Percentiles rank a stretch among this genome's conserved stretches.
Conservation (phyloP, 2,113 vertebrate species). For the Uria aalge region DNA sequence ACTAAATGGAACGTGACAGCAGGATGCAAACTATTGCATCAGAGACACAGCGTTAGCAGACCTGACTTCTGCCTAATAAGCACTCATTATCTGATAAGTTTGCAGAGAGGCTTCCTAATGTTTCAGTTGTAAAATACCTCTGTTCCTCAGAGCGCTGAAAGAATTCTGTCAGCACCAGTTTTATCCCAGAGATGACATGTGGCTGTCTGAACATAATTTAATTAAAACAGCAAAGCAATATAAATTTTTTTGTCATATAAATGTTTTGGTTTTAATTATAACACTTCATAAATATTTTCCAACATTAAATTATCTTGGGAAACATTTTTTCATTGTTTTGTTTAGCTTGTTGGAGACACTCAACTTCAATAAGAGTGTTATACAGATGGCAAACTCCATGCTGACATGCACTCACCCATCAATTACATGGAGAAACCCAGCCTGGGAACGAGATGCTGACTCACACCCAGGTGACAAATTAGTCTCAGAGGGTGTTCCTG, state of each 20-base stretch:
- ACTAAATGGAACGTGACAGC: fast-evolving
- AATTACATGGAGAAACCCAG: neutral
- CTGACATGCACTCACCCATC: neutral
- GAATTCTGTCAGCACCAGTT: neutral
- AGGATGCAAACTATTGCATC: fast-evolving
- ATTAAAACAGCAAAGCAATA: neutral
- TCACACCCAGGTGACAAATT: neutral
- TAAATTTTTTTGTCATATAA: neutral
- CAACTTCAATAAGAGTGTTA: neutral
- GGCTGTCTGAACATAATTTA: neutral
- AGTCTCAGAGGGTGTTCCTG: neutral
- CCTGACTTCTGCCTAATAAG: neutral
- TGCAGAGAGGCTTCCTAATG: neutral
- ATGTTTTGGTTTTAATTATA: neutral
- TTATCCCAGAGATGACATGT: fast-evolving
- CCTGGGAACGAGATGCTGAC: neutral
- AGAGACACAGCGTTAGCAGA: neutral
- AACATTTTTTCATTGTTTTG: neutral
- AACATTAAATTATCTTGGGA: neutral
- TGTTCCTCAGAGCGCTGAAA: neutral
- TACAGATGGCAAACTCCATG: neutral
- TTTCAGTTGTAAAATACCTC: neutral
- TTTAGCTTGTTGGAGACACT: neutral
- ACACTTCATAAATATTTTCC: neutral
- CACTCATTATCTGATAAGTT: neutral